Base-by-base conservation (phyloP, 2,888 invertebrate species). In the Dioctria linearis region DNA sequence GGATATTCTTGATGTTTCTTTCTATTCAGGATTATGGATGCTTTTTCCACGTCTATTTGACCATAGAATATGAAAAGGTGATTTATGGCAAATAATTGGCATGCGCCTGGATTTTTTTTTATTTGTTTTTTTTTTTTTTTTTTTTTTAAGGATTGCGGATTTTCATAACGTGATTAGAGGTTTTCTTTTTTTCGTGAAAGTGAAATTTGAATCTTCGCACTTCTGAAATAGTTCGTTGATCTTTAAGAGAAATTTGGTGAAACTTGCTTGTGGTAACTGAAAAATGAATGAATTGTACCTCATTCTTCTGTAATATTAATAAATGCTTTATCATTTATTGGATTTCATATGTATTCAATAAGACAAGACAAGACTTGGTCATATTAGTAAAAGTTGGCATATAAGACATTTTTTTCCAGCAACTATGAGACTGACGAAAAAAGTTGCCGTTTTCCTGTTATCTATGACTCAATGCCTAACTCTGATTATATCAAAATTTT, bases 31-130 rank as follows among this genome's bases (percentile, higher is more conserved):
- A 67, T 79, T 79, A 57, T 42, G 54, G 59, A 49, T 46, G 67
- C 57, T 69, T 67, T 79, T 66, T 78, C 66, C 59, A 57, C 67
- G 57, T 59, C 59, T 42, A 67, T 67, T 67, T 54, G 57, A 67
- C 79, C 67, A 57, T 66, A 79, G 67, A 69, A 46, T 49, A 79
- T 79, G 66, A 69, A 79, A 79, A 79, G 59, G 79, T 79, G 79
- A 79, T 79, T 79, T 79, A 79, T 79, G 57, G 69, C 37, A 59
- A 79, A 69, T 69, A 79, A 79, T 79, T 79, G 79, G 79, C 79
- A 79, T 79, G 79, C 67, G 79, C 79, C 67, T 43, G 57, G 6
- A n/a, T 59, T 69, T 25, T 49, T 69, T 65, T 11, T 11, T 49
- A 6, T 9, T 49, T 51, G 51, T 51, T 51, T 6, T 51, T 51